phyloP scores from a whole-genome alignment of 2,888 invertebrate species.

The Mesodorylaimus sp. region DNA sequence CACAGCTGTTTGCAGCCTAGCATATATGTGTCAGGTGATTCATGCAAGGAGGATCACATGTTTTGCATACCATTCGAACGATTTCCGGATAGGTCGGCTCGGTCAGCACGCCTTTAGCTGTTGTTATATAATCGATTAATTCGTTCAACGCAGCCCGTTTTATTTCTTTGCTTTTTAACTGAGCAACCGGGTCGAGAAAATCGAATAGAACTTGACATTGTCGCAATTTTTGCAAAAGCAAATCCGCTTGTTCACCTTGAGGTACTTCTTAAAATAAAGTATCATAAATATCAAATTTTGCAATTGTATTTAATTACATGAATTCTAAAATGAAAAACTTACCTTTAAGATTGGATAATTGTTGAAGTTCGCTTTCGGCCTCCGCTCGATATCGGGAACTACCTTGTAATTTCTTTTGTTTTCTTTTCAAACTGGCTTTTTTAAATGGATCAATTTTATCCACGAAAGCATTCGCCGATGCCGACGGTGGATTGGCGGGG shows the following conservation, averaged over 20 bases:
- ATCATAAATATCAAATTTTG: neutral
- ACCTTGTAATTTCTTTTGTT: slow-evolving; percentile 94
- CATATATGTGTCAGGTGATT: too few relatives aligned
- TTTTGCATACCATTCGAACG: slow-evolving; percentile 68
- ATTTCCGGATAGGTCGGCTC: slow-evolving; percentile 95
- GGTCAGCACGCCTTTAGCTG: slow-evolving; percentile 74
- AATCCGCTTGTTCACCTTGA: slow-evolving; percentile 74
- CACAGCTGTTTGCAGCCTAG: too few relatives aligned
- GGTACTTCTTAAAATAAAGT: slow-evolving; percentile 53
- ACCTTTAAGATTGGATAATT: slow-evolving; percentile 93
- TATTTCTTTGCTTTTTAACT: slow-evolving; percentile 96
- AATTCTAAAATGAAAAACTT: too few relatives aligned
- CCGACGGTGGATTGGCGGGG: neutral
- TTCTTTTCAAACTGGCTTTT: slow-evolving; percentile 77
- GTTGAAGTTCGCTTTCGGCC: slow-evolving; percentile 88
- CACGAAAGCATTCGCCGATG: slow-evolving; percentile 52
- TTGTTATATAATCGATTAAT: slow-evolving; percentile 85
- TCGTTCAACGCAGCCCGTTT: slow-evolving; percentile 89
- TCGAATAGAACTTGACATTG: slow-evolving; percentile 98
- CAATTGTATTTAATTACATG: too few relatives aligned
- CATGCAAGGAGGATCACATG: too few relatives aligned
- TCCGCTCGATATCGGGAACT: slow-evolving; percentile 95
- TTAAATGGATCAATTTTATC: slow-evolving; percentile 99
- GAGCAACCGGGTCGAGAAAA: slow-evolving; percentile 86
- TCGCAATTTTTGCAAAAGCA: slow-evolving; percentile 85